Evolutionary conservation across 2,888 invertebrate species (phyloP).

Genomic region (Cybosia mesomella): DNA sequence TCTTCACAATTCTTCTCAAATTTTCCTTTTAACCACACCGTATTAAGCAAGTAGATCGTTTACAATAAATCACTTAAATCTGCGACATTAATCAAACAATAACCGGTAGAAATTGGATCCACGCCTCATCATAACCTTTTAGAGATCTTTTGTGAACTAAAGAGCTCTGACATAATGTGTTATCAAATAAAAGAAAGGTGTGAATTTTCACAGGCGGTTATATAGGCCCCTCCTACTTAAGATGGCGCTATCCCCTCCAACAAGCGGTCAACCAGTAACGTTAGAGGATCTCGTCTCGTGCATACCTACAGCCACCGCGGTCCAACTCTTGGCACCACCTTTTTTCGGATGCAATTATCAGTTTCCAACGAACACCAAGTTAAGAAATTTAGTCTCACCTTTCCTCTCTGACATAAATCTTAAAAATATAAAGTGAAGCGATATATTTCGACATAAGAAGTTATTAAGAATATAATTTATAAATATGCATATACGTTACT

Average conservation of each 20-base stretch:
- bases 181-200: constrained; percentile 87
- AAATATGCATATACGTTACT: constrained; percentile 32
- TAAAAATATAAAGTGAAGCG: constrained; percentile 37
- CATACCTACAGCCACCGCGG: constrained; percentile 78
- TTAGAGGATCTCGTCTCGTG: constrained; percentile 67
- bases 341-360: constrained; percentile 85
- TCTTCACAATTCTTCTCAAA: constrained; percentile 18
- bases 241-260: constrained; percentile 83
- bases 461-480: constrained; percentile 21
- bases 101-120: constrained; percentile 78
- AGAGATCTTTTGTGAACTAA: constrained; percentile 83
- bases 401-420: constrained; percentile 41
- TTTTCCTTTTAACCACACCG: constrained; percentile 36
- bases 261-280: constrained; percentile 75
- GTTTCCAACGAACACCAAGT: constrained; percentile 61
- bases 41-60: constrained; percentile 56
- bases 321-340: constrained; percentile 75
- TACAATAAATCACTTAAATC: constrained; percentile 78
- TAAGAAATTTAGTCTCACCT: constrained; percentile 60
- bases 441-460: constrained; percentile 12
- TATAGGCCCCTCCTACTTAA: constrained; percentile 80
- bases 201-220: constrained; percentile 84
- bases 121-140: constrained; percentile 84
- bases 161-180: constrained; percentile 85
- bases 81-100: constrained; percentile 83